These are phyloP conservation scores for Geophilus truncorum DNA, from an alignment of 2,888 invertebrate species.

Conservation along the genomic window DNA sequence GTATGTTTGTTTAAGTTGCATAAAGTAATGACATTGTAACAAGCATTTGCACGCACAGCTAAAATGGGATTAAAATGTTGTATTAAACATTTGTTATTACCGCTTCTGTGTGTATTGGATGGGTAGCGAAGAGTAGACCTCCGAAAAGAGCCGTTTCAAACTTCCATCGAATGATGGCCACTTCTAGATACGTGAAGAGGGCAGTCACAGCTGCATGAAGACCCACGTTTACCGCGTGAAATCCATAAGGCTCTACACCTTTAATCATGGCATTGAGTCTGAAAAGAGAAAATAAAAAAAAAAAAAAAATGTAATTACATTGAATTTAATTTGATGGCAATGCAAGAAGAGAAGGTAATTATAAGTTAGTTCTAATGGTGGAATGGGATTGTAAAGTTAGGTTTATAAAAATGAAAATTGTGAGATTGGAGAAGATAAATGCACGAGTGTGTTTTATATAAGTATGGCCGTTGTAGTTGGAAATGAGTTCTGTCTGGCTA, in stretches of 20 bases:
- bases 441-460: background rate
- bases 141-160: slow-evolving; percentile 63
- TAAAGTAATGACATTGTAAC: too few species aligned
- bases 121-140: slow-evolving; percentile 66
- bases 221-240: slow-evolving; percentile 71
- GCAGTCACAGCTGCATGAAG: slow-evolving; percentile 67
- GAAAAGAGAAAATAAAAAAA: slow-evolving; percentile 47
- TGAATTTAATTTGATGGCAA: slow-evolving; percentile 29
- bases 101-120: slow-evolving; percentile 85
- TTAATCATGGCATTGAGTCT: slow-evolving; percentile 70
- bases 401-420: background rate
- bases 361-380: background rate
- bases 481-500: background rate
- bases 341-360: background rate
- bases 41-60: too few species aligned
- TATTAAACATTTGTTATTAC: slow-evolving; percentile 55
- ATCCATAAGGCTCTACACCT: slow-evolving; percentile 68
- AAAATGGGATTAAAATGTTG: background rate
- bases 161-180: slow-evolving; percentile 55
- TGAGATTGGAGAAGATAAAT: background rate
- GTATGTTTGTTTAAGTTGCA: too few species aligned
- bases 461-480: background rate
- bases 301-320: slow-evolving; percentile 28
- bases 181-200: slow-evolving; percentile 46
- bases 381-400: background rate